A percentile compares a stretch with the other conserved stretches of the same genome.
phyloP scores from a whole-genome alignment of 2,888 invertebrate genomes.

The Phasia obesa region DNA sequence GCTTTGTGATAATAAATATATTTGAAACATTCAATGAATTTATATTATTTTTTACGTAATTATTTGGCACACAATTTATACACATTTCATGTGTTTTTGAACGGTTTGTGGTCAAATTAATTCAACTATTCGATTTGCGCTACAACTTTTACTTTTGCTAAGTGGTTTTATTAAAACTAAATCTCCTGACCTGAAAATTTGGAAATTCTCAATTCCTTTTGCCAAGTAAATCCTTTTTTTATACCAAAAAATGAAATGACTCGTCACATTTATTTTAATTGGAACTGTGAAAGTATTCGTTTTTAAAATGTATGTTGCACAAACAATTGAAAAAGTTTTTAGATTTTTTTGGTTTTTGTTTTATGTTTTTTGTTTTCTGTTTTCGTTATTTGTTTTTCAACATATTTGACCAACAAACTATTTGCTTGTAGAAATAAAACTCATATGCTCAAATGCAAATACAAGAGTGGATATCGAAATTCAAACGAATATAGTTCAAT shows the following conservation, averaged over 20 bases:
- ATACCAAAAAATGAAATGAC: constrained; percentile 24
- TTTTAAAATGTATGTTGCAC: constrained; percentile 19
- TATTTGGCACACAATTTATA: no score
- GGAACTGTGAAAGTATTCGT: constrained; percentile 36
- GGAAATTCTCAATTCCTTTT: neutral
- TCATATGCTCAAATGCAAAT: neutral
- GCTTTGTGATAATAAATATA: no score
- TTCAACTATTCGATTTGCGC: neutral
- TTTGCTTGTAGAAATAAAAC: neutral
- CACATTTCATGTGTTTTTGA: constrained; percentile 1
- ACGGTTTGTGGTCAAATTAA: neutral
- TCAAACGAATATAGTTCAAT: constrained; percentile 11
- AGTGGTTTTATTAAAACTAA: neutral
- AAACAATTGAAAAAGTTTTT: constrained; percentile 51
- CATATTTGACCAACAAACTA: constrained; percentile 49
- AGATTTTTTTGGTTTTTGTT: neutral
- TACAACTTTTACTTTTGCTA: constrained; percentile 21
- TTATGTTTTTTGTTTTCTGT: neutral
- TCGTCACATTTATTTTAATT: constrained; percentile 44
- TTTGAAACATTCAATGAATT: no score
- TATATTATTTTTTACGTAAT: no score
- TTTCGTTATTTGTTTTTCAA: neutral
- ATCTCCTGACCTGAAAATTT: constrained; percentile 29
- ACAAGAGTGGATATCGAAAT: neutral
- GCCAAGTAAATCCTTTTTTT: neutral